Evolutionary conservation across 2,797 vertebrate genomes (phyloP).

Genomic region (Poliocrania exsul): DNA sequence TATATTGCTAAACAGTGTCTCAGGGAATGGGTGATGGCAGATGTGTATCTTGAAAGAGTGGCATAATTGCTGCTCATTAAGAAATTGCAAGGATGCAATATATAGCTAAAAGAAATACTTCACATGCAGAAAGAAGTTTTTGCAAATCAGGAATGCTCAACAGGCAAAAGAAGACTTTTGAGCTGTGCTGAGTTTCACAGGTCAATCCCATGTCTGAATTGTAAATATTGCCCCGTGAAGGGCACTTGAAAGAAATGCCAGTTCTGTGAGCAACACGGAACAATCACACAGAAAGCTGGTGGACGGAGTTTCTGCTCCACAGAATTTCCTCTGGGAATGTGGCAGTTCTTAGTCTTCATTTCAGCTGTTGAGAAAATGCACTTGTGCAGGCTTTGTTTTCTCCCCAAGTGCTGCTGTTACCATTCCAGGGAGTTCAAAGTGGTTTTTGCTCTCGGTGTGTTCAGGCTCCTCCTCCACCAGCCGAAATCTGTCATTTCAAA

Average conservation of each 20-base stretch:
- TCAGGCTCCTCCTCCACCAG: neutral
- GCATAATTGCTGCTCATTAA: neutral
- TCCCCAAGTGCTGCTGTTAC: neutral
- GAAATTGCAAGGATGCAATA: neutral
- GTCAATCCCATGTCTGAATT: neutral
- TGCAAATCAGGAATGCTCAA: neutral
- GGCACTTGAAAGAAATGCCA: neutral
- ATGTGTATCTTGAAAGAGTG: neutral
- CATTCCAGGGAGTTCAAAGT: neutral
- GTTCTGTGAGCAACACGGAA: neutral
- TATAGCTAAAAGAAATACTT: neutral
- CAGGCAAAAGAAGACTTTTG: neutral
- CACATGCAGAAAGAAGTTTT: neutral
- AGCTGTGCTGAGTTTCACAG: neutral
- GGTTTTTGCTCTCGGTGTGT: neutral
- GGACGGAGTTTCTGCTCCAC: neutral
- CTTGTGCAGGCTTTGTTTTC: slow-evolving; percentile 3
- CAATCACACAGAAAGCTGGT: neutral
- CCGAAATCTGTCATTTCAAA: neutral
- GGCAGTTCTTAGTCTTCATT: neutral
- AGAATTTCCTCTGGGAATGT: slow-evolving; percentile 3
- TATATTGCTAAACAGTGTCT: neutral
- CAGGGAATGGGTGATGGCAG: neutral
- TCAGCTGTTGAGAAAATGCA: neutral
- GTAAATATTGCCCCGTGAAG: neutral